Evolutionary conservation across 92 coral and sea anemone genomes (phyloP).

Genomic region (Porites lobata): DNA sequence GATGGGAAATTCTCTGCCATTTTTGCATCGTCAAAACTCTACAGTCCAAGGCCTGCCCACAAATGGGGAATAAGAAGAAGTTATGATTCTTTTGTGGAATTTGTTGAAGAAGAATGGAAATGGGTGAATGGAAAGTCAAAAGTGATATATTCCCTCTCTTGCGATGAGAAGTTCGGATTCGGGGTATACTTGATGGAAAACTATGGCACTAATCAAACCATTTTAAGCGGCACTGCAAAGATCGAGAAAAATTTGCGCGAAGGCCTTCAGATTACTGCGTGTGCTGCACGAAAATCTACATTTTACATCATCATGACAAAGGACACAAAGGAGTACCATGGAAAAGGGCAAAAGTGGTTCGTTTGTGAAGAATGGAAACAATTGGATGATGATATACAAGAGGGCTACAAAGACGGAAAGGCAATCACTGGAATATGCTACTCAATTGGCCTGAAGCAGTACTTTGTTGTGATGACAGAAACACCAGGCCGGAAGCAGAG

Average conservation of each 20-base stretch:
- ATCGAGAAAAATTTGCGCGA: not conserved
- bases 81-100: not conserved
- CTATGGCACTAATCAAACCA: not conserved
- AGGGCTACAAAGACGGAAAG: not conserved
- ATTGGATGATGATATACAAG: rapidly evolving
- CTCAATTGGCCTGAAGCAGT: not conserved
- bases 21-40: not conserved
- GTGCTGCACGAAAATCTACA: conserved; percentile 3
- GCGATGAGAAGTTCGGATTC: not conserved
- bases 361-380: not conserved
- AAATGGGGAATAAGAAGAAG: not conserved
- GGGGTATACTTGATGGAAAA: conserved; percentile 1
- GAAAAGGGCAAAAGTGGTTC: not conserved
- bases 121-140: not conserved
- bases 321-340: not conserved
- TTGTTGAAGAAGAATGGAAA: not conserved
- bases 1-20: not conserved
- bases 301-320: conserved; percentile 18
- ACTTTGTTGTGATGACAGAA: conserved; percentile 9
- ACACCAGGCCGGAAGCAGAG: not conserved
- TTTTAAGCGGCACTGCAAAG: not conserved
- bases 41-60: not conserved
- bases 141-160: not conserved
- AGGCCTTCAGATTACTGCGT: conserved; percentile 27
- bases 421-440: conserved; percentile 7